A percentile compares a stretch with the other conserved stretches of the same genome.
phyloP scores from a whole-genome alignment of 2,888 invertebrate species.

The Tetragnatha montana region DNA sequence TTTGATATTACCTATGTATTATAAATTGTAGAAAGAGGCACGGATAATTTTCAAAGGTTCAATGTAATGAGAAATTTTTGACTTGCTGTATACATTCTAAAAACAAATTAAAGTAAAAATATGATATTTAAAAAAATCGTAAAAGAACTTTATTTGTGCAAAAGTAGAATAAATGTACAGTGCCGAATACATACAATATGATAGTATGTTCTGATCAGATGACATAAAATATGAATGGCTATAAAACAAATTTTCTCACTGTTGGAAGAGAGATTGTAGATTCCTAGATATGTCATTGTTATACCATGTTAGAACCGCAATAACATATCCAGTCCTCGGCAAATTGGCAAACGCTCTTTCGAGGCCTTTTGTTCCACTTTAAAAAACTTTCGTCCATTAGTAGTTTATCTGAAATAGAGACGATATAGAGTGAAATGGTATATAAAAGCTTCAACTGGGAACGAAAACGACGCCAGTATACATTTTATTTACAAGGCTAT shows the following conservation, averaged over 20 bases:
- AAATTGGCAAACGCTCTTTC: slow-evolving; percentile 48
- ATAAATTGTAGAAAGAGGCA: not conserved
- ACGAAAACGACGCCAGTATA: too few relatives aligned
- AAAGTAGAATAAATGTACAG: slow-evolving; percentile 44
- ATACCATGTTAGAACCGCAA: slow-evolving; percentile 50
- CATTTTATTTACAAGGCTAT: too few relatives aligned
- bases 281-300: not conserved
- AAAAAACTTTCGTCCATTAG: slow-evolving; percentile 46
- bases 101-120: too few relatives aligned
- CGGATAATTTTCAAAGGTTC: not conserved
- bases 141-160: slow-evolving; percentile 53
- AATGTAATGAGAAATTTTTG: not conserved
- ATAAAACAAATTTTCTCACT: slow-evolving; percentile 36
- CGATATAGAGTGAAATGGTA: not conserved
- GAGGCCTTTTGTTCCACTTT: slow-evolving; percentile 52
- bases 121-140: not conserved
- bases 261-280: not conserved
- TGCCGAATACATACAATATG: slow-evolving; percentile 24
- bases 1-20: not conserved
- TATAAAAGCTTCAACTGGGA: too few relatives aligned
- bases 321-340: slow-evolving; percentile 65
- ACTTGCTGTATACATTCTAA: too few relatives aligned
- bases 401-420: slow-evolving; percentile 40
- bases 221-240: slow-evolving; percentile 38
- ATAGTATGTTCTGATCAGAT: slow-evolving; percentile 6